phyloP scores from a whole-genome alignment of 2,888 invertebrate species.

The Ypsolopha scabrella region DNA sequence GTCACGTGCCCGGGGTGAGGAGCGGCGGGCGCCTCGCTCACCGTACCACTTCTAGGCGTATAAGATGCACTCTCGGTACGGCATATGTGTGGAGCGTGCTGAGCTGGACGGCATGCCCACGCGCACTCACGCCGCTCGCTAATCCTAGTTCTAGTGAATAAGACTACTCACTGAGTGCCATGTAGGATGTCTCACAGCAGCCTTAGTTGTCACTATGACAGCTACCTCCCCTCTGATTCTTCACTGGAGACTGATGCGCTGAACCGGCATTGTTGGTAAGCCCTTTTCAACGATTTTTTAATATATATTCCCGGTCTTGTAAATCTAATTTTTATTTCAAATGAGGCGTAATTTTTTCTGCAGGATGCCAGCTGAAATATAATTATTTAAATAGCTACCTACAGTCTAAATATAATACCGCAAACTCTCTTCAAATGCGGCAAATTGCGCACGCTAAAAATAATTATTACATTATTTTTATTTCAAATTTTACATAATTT shows the following conservation, averaged over 20 bases:
- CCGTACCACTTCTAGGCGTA: constrained; percentile 53
- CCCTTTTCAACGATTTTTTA: constrained; percentile 12
- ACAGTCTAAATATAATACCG: too few species aligned
- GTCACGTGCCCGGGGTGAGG: constrained; percentile 70
- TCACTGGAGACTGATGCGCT: constrained; percentile 64
- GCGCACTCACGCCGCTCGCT: constrained; percentile 39
- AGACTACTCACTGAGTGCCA: constrained; percentile 49
- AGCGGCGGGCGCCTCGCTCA: constrained; percentile 52
- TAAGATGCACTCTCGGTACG: constrained; percentile 65
- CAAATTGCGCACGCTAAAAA: too few species aligned
- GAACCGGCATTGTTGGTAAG: constrained; percentile 58
- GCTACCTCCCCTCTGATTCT: constrained; percentile 62
- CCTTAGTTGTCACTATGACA: constrained; percentile 63
- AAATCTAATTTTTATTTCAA: too few species aligned
- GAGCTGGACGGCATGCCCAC: constrained; percentile 53
- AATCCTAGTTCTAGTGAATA: constrained; percentile 40
- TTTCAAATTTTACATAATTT: too few species aligned
- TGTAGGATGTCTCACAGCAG: constrained; percentile 70
- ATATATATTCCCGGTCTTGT: not conserved
- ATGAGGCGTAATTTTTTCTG: too few species aligned
- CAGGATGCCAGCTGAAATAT: too few species aligned
- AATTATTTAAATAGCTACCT: too few species aligned
- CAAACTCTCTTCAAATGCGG: too few species aligned
- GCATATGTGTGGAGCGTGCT: constrained; percentile 62
- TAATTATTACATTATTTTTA: too few species aligned